These are phyloP conservation scores for Chrysogorgia sp. DNA, from an alignment of 92 coral and sea anemone genomes.

Conservation along the genomic window DNA sequence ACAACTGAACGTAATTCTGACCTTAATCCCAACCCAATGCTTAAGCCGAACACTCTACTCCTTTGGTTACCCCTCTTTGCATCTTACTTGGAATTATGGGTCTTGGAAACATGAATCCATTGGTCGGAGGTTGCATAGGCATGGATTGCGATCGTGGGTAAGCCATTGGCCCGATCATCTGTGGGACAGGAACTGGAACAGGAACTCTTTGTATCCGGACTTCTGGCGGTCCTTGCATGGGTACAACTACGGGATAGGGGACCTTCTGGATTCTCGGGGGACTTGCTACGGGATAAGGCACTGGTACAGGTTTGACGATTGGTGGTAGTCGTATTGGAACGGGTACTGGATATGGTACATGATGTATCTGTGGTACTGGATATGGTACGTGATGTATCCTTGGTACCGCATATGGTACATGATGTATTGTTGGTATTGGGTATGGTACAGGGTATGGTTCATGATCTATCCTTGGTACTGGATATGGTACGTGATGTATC, in stretches of 20 bases:
- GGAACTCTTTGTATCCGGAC: conserved; percentile 57
- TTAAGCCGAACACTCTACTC: no score
- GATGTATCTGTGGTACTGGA: conserved; percentile 36
- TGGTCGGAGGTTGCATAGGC: background rate
- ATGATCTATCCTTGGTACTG: conserved; percentile 35
- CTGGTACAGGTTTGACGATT: conserved; percentile 41
- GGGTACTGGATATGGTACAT: conserved; percentile 46
- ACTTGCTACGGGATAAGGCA: conserved; percentile 70
- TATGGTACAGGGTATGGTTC: conserved; percentile 52
- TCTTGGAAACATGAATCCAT: background rate
- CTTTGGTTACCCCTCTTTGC: no score
- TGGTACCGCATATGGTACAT: background rate
- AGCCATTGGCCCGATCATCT: conserved; percentile 52
- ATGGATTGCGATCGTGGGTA: background rate
- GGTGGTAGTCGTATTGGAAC: conserved; percentile 66
- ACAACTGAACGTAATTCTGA: no score
- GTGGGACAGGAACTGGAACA: conserved; percentile 71
- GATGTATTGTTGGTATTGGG: conserved; percentile 38
- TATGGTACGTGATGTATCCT: conserved; percentile 23
- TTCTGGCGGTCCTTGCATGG: conserved; percentile 77
- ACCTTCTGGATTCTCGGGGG: conserved; percentile 77
- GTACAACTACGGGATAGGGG: conserved; percentile 83
- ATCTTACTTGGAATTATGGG: conserved; percentile 29
- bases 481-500: conserved; percentile 26
- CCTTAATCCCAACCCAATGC: no score